Evolutionary conservation across 2,888 invertebrate genomes (phyloP).

Genomic region (Tetheella fluctuosa): DNA sequence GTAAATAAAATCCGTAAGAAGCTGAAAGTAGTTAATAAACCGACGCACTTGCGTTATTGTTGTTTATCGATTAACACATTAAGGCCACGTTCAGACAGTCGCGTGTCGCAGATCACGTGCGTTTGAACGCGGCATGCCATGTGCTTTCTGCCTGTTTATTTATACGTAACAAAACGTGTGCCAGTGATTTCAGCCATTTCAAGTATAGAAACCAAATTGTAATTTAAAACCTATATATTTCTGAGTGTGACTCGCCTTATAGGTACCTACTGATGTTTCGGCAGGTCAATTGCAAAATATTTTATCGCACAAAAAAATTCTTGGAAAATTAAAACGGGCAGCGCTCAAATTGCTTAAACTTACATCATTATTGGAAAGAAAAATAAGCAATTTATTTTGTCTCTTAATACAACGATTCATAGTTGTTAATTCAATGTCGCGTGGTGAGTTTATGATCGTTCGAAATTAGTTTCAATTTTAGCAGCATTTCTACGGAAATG

Average conservation of each 20-base stretch:
- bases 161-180: neutral
- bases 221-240: too few species aligned
- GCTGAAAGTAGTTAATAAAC: too few species aligned
- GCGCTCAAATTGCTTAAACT: neutral
- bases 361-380: neutral
- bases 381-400: neutral
- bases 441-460: conserved; percentile 17
- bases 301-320: neutral
- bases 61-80: neutral
- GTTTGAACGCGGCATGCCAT: neutral
- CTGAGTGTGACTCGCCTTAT: too few species aligned
- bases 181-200: too few species aligned
- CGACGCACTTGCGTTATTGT: neutral
- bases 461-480: conserved; percentile 32
- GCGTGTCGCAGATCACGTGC: neutral
- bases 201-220: too few species aligned
- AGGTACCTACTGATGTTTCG: too few species aligned
- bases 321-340: neutral
- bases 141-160: neutral
- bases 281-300: neutral
- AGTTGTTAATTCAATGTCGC: neutral
- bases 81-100: neutral
- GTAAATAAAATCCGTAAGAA: too few species aligned
- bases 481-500: conserved; percentile 9
- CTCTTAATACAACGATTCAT: neutral